Evolutionary conservation across 1,140 invertebrate species (phyloP), one percentile per base, ranked within the genome.

Genomic region (Mercenaria mercenaria): DNA sequence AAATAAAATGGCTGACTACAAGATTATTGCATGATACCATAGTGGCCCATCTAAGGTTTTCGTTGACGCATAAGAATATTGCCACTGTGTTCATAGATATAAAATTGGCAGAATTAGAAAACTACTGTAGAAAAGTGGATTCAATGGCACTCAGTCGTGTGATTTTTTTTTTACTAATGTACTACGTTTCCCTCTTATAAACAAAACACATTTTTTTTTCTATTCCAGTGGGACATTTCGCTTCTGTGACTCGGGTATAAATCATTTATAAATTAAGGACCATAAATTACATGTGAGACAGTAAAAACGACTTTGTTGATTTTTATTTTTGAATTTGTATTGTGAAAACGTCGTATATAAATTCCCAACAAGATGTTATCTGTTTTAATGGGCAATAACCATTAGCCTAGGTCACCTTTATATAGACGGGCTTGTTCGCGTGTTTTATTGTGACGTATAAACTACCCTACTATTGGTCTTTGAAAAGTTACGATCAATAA

Each of bases 341-440:
- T 79, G 50, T 79, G 41, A 10, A 79, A 52, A 79, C 76, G 76
- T 79, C 76, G 43, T n/a, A 79, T 79, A 79, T 79, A 79, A 79
- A 79, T 52, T 79, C 76, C 76, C 11, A 52, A 52, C 29, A 56
- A 47, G 76, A 79, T 79, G 41, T 47, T 79, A 79, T 79, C 76
- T 3, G 10, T 79, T 20, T 26, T 79, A 50, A 79, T 79, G 76
- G 76, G 41, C 76, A 50, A 79, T 79, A 79, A 79, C 76, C 76
- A 79, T 79, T 79, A 79, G 41, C 18, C 29, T 29, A 23, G 13
- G n/a, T 79, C 76, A 79, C 76, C 11, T 79, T 50, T 52, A 26
- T n/a, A n/a, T 52, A 37, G 34, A 39, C 34, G 67, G 8, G 32
- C 29, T n/a, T 20, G 29, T 34, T 29, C 26, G 67, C 67, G 67